phyloP scores from a whole-genome alignment of 1,140 invertebrate genomes.

The Microplitis demolitor region DNA sequence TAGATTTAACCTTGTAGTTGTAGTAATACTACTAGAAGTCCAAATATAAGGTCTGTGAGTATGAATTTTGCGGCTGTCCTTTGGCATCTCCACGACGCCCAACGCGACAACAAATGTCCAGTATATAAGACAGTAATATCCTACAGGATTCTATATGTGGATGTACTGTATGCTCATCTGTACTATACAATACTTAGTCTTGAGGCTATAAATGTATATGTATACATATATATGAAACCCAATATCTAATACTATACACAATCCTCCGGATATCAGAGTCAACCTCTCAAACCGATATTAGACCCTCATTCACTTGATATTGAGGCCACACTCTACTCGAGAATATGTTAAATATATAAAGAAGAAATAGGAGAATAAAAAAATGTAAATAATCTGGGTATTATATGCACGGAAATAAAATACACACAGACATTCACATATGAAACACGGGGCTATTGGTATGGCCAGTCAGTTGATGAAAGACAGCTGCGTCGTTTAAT shows the following conservation, averaged over 20 bases:
- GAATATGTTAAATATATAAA: neutral
- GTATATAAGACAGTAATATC: neutral
- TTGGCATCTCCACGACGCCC: neutral
- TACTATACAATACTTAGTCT: neutral
- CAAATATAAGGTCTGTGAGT: no score
- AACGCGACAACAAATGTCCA: constrained; percentile 3
- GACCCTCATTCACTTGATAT: neutral
- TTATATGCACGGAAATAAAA: neutral
- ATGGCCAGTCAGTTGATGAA: no score
- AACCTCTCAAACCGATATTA: neutral
- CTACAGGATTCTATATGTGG: neutral
- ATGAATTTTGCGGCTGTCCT: neutral
- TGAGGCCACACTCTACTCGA: neutral
- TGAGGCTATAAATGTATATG: neutral
- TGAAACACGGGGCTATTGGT: no score
- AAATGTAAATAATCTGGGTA: neutral
- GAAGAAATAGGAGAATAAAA: no score
- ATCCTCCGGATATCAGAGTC: neutral
- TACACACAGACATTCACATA: no score
- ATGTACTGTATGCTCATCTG: neutral
- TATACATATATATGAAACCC: neutral
- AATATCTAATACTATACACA: neutral
- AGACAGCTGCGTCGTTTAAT: no score
- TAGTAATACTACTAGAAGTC: no score
- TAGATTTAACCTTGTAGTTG: no score